phyloP scores from a whole-genome alignment of 2,888 invertebrate genomes.

The Harpagoxenus sublaevis region DNA sequence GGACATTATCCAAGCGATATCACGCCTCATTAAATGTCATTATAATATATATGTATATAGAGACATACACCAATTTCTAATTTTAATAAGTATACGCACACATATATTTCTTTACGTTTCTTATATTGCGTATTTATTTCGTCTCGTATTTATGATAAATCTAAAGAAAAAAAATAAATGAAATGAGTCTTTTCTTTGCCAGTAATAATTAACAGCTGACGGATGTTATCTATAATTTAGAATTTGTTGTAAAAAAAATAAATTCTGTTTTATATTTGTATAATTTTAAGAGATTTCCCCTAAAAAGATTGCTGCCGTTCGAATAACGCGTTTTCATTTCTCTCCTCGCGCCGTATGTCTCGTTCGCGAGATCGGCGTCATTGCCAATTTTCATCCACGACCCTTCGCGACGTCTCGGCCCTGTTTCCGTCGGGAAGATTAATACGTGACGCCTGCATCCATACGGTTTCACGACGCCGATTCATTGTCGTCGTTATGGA shows the following conservation, averaged over 20 bases:
- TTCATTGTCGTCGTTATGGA: slow-evolving; percentile 26
- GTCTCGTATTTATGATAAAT: not conserved
- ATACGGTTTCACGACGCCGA: slow-evolving; percentile 16
- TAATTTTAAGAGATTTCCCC: not conserved
- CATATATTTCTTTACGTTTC: not conserved
- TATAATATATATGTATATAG: slow-evolving; percentile 10
- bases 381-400: not conserved
- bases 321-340: not conserved
- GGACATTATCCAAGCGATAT: slow-evolving; percentile 5
- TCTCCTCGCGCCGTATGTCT: not conserved
- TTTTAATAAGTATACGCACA: not conserved
- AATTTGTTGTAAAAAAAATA: too few relatives aligned
- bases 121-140: not conserved
- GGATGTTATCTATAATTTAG: too few relatives aligned
- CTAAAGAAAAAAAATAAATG: not conserved
- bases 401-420: not conserved
- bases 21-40: not conserved
- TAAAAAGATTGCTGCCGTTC: not conserved
- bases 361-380: not conserved
- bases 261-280: not conserved
- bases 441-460: slow-evolving; percentile 52
- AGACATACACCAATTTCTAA: not conserved
- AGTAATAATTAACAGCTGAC: too few relatives aligned
- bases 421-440: slow-evolving; percentile 42
- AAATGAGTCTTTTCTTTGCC: too few relatives aligned